Percentiles rank a stretch among this genome's conserved stretches.
Evolutionary conservation across 2,888 invertebrate genomes (phyloP).

Genomic region (Chironomus riparius): DNA sequence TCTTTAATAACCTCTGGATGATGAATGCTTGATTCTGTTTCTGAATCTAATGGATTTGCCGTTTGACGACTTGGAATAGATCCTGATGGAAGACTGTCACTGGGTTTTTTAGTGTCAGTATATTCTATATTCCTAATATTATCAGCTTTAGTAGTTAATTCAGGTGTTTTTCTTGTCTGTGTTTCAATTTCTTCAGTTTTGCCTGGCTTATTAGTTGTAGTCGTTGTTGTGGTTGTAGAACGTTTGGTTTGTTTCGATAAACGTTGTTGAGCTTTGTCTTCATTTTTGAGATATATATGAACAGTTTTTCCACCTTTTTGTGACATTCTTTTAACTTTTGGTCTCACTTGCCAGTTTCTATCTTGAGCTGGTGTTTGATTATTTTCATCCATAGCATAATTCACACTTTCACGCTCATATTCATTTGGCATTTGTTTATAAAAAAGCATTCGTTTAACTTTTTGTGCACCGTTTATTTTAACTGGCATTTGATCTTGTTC

Average conservation of each 20-base stretch:
- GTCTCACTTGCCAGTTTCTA: conserved; percentile 8
- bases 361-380: conserved; percentile 23
- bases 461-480: not conserved
- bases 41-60: not conserved
- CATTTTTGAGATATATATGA: conserved; percentile 20
- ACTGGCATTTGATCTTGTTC: conserved; percentile 15
- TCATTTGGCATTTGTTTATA: not conserved
- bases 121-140: conserved; percentile 2
- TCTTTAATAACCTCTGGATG: conserved; percentile 14
- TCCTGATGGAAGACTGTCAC: not conserved
- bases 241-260: not conserved
- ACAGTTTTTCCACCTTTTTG: conserved; percentile 1
- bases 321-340: conserved; percentile 6
- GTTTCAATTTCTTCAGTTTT: not conserved
- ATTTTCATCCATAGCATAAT: not conserved
- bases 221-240: not conserved
- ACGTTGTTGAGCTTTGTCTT: not conserved
- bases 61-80: not conserved
- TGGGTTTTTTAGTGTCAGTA: not conserved
- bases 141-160: conserved; percentile 15
- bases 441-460: not conserved
- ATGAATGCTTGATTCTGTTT: not conserved
- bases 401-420: not conserved
- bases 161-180: conserved; percentile 17
- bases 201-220: not conserved